These are phyloP conservation scores for Philopedon plagiatum DNA, from an alignment of 2,888 invertebrate genomes.

Conservation along the genomic window DNA sequence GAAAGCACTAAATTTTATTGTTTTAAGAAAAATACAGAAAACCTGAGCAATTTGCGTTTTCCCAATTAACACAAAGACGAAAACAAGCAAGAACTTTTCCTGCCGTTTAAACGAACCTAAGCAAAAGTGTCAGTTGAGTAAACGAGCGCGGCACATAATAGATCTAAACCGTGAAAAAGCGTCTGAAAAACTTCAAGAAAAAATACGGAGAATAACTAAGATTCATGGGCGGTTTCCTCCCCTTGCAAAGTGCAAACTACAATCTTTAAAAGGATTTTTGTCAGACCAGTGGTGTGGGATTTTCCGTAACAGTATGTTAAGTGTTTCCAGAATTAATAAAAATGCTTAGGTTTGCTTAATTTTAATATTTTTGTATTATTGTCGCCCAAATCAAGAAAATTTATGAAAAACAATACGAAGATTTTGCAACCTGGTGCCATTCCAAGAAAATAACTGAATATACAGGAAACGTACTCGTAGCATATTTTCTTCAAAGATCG, in stretches of 20 bases:
- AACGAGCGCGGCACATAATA: slow-evolving; percentile 31
- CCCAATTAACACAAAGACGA: not conserved
- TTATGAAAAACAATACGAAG: too few relatives aligned
- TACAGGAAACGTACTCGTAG: too few relatives aligned
- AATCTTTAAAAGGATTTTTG: slow-evolving; percentile 17
- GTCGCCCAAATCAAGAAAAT: too few relatives aligned
- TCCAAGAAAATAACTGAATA: too few relatives aligned
- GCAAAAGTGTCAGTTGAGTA: slow-evolving; percentile 28
- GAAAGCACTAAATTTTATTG: too few relatives aligned
- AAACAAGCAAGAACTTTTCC: slow-evolving; percentile 5
- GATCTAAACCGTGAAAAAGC: slow-evolving; percentile 21
- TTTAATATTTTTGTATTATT: not conserved
- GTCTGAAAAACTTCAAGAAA: slow-evolving; percentile 25
- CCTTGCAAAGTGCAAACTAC: slow-evolving; percentile 34
- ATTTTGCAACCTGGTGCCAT: too few relatives aligned
- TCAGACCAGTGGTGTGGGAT: not conserved
- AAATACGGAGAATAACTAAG: slow-evolving; percentile 33
- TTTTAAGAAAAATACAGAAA: too few relatives aligned
- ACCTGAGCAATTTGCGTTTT: too few relatives aligned
- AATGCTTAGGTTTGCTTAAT: too few relatives aligned
- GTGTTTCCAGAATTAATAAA: too few relatives aligned
- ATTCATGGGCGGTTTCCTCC: slow-evolving; percentile 36
- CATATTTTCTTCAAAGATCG: too few relatives aligned
- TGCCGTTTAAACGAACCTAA: slow-evolving; percentile 14
- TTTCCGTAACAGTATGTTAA: too few relatives aligned